Conservation (phyloP, 2,888 invertebrate genomes). For the Drosophila gaucha region DNA sequence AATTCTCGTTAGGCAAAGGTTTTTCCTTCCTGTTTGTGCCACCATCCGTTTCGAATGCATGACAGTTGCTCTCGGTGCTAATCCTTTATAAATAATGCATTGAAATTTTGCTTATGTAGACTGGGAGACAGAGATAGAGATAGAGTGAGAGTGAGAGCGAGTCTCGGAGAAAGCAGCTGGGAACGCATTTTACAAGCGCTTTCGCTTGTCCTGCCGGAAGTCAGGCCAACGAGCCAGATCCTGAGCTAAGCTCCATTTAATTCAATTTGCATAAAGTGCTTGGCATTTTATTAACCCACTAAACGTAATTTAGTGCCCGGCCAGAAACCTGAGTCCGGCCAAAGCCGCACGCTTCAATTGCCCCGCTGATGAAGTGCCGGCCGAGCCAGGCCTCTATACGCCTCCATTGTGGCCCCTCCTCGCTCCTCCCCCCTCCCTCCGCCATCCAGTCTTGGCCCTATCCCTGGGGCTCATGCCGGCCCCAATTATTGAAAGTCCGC, state of each 20-base stretch:
- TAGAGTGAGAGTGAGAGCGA: background rate
- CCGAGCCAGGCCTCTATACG: conserved; percentile 15
- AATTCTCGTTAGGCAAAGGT: conserved; percentile 72
- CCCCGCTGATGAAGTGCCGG: conserved; percentile 68
- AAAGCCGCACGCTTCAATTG: conserved; percentile 64
- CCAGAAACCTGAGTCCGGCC: conserved; percentile 48
- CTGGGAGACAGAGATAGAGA: too few species aligned
- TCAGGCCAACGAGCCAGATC: conserved; percentile 50
- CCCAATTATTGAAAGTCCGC: conserved; percentile 69
- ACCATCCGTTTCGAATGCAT: conserved; percentile 48
- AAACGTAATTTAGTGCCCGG: conserved; percentile 72
- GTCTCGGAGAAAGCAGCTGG: conserved; percentile 22
- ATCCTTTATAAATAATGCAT: conserved; percentile 79
- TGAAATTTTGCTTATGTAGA: conserved; percentile 52
- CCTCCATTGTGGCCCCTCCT: background rate
- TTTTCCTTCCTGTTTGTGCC: conserved; percentile 70
- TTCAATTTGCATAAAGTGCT: conserved; percentile 77
- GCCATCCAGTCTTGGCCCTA: conserved; percentile 26
- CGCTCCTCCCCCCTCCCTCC: background rate
- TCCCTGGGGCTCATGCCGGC: conserved; percentile 57
- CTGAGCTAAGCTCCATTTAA: conserved; percentile 64
- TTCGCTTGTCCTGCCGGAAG: conserved; percentile 50
- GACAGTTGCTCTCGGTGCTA: conserved; percentile 59
- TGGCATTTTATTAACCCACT: conserved; percentile 77
- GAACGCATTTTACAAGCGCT: conserved; percentile 45